Percentiles rank a stretch among this genome's conserved stretches.
phyloP scores from a whole-genome alignment of 1,140 invertebrate genomes.

The Eueides isabella region DNA sequence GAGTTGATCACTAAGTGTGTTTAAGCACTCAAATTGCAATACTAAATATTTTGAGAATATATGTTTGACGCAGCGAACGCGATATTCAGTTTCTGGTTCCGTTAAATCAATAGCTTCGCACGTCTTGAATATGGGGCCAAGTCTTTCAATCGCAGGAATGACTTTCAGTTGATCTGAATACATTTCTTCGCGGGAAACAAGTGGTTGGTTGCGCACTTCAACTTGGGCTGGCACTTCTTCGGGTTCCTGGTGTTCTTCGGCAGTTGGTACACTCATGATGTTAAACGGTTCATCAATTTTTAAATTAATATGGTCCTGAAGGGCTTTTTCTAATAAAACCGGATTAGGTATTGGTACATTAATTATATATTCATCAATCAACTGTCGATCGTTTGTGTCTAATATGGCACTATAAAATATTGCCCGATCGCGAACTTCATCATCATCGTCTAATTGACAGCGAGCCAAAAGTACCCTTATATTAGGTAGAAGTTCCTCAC shows the following conservation, averaged over 20 bases:
- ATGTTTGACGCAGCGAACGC: conserved; percentile 97
- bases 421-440: conserved; percentile 98
- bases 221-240: conserved; percentile 82
- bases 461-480: conserved; percentile 91
- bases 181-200: conserved; percentile 90
- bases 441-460: conserved; percentile 97
- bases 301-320: conserved; percentile 88
- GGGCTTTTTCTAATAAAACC: conserved; percentile 92
- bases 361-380: conserved; percentile 92
- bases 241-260: conserved; percentile 76
- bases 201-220: conserved; percentile 68
- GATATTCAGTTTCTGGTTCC: conserved; percentile 98
- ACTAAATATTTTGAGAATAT: conserved; percentile 93
- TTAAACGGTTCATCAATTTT: conserved; percentile 91
- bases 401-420: conserved; percentile 96
- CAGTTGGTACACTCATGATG: conserved; percentile 91
- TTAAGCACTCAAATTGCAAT: conserved; percentile 96
- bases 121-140: conserved; percentile 93
- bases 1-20: conserved; percentile 97
- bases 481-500: conserved; percentile 93
- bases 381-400: conserved; percentile 82
- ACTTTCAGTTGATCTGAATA: conserved; percentile 91
- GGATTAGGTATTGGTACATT: conserved; percentile 90
- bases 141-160: conserved; percentile 87
- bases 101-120: conserved; percentile 95